phyloP scores from a whole-genome alignment of 2,888 invertebrate genomes.

The Drosophila picticornis region DNA sequence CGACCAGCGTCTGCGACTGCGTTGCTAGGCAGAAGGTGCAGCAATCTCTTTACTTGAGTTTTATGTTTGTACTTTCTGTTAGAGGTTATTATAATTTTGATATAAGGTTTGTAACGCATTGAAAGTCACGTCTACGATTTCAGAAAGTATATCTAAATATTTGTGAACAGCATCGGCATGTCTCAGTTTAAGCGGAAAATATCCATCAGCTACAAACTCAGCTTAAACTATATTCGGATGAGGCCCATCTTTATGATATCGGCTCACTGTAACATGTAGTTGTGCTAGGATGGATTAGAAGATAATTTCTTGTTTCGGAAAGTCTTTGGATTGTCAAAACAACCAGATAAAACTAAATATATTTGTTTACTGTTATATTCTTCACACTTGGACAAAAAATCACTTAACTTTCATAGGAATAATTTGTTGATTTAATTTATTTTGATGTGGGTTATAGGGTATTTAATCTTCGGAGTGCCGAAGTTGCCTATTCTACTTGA shows the following conservation, averaged over 20 bases:
- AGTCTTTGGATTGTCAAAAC: not conserved
- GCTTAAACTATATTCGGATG: not conserved
- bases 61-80: not conserved
- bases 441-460: not conserved
- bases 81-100: not conserved
- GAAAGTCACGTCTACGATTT: not conserved
- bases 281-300: too few species aligned
- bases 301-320: not conserved
- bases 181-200: not conserved
- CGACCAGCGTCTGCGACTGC: constrained; percentile 19
- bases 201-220: not conserved
- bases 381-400: not conserved
- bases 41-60: constrained; percentile 23
- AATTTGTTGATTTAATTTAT: not conserved
- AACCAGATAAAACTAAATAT: not conserved
- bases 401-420: fast-evolving
- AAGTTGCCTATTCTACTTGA: not conserved
- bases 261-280: not conserved
- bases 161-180: not conserved
- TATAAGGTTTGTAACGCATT: not conserved
- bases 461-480: not conserved
- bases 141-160: not conserved
- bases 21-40: constrained; percentile 36
- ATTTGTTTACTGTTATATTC: not conserved
- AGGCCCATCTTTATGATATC: not conserved